phyloP scores from a whole-genome alignment of 1,140 invertebrate species.

The Proales similis region DNA sequence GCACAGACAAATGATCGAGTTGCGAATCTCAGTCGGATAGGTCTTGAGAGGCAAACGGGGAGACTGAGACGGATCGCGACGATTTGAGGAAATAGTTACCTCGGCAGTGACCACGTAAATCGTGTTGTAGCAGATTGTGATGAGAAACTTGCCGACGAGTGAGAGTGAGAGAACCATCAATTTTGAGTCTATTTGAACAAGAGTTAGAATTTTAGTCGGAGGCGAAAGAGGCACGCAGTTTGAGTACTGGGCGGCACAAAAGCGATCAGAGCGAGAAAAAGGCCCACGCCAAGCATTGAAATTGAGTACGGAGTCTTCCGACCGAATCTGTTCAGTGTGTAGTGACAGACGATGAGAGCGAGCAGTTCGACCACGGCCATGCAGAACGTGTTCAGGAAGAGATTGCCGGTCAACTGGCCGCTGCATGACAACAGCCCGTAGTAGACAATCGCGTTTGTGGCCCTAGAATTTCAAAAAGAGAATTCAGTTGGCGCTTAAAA shows the following conservation, averaged over 20 bases:
- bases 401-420: conserved; percentile 40
- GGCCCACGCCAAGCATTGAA: conserved; percentile 10
- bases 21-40: conserved; percentile 31
- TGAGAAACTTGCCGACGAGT: conserved; percentile 28
- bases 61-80: too few species aligned
- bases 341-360: conserved; percentile 38
- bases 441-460: conserved; percentile 43
- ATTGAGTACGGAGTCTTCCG: conserved; percentile 23
- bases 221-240: too few species aligned
- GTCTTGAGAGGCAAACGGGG: too few species aligned
- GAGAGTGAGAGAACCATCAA: conserved; percentile 1
- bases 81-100: too few species aligned
- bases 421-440: conserved; percentile 42
- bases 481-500: too few species aligned
- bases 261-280: background rate
- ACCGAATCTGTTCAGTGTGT: conserved; percentile 38
- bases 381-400: conserved; percentile 43
- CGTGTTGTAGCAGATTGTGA: conserved; percentile 21
- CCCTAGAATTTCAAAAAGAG: too few species aligned
- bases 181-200: background rate
- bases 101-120: conserved; percentile 33
- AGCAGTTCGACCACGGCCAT: conserved; percentile 41
- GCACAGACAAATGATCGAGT: conserved; percentile 18
- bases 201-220: too few species aligned
- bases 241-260: too few species aligned